A percentile compares a stretch with the other conserved stretches of the same genome.
Evolutionary conservation across 2,113 vertebrate species (phyloP).

Genomic region (Ictalurus punctatus): DNA sequence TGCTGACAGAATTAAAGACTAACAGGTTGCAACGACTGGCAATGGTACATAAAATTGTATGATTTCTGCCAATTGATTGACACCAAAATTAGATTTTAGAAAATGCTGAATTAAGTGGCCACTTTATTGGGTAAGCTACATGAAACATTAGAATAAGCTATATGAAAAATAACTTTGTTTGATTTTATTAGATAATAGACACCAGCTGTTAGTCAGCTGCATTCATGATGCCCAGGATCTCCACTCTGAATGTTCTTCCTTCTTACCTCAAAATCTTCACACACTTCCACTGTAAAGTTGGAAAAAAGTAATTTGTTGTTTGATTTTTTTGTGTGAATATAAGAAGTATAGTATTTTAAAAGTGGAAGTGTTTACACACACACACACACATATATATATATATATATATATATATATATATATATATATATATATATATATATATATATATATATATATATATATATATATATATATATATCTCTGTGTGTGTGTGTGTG

Average conservation of each 20-base stretch:
- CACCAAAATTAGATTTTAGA: neutral
- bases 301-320: too few species aligned
- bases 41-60: too few species aligned
- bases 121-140: neutral
- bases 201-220: neutral
- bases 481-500: too few species aligned
- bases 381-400: too few species aligned
- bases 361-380: neutral
- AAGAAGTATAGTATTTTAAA: neutral
- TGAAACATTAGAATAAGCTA: neutral
- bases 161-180: neutral
- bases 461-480: too few species aligned
- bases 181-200: neutral
- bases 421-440: too few species aligned
- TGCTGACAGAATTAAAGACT: constrained; percentile 15
- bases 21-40: neutral
- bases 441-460: too few species aligned
- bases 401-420: too few species aligned
- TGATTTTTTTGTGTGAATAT: neutral
- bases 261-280: neutral
- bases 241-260: neutral
- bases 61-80: neutral
- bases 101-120: neutral
- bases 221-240: neutral
- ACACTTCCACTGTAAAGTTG: neutral